These are phyloP conservation scores for Carabus problematicus DNA, from an alignment of 2,888 invertebrate species.

Conservation along the genomic window DNA sequence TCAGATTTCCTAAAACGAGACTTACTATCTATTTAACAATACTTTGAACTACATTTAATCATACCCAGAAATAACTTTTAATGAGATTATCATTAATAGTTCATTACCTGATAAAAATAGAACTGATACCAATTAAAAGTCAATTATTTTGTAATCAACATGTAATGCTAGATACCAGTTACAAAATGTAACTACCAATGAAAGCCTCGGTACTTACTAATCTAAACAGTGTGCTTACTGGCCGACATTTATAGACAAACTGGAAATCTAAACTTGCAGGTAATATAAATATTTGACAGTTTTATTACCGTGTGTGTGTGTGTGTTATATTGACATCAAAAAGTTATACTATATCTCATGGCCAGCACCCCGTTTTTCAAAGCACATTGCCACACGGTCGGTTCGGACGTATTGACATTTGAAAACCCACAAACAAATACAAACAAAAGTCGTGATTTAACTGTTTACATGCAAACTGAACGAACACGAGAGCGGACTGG, in stretches of 20 bases:
- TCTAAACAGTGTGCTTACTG: background rate
- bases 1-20: too few relatives aligned
- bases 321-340: conserved; percentile 26
- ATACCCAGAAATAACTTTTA: too few relatives aligned
- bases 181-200: too few relatives aligned
- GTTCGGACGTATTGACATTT: conserved; percentile 26
- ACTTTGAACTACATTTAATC: too few relatives aligned
- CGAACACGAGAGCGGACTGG: background rate
- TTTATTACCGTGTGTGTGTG: conserved; percentile 27
- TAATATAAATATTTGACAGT: conserved; percentile 22
- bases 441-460: conserved; percentile 36
- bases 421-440: conserved; percentile 18
- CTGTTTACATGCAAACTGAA: conserved; percentile 28
- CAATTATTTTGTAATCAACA: too few relatives aligned
- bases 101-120: too few relatives aligned
- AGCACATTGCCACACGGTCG: background rate
- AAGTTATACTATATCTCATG: conserved; percentile 31
- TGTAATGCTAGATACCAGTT: too few relatives aligned
- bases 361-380: background rate
- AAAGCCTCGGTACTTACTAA: background rate
- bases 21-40: too few relatives aligned
- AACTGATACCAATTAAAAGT: too few relatives aligned
- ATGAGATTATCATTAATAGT: too few relatives aligned
- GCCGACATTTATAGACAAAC: conserved; percentile 2
- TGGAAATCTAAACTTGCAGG: background rate